Base-by-base conservation (phyloP, 2,797 vertebrate genomes). In the Hephaestus fuliginosus region DNA sequence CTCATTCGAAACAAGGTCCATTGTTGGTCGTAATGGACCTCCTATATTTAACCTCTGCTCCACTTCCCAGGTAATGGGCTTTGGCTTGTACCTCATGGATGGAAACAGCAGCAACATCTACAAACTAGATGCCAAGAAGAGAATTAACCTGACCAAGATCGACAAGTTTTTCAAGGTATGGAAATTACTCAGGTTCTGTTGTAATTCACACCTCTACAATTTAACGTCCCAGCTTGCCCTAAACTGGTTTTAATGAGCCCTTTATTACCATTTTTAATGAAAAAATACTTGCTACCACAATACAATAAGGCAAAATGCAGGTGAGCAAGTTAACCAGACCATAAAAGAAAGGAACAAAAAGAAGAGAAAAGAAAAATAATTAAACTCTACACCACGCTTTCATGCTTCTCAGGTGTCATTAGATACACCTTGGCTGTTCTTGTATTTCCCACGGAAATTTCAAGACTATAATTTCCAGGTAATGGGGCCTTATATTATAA, bases 101-200 rank as follows among this genome's bases (percentile, higher is more conserved):
- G 98, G 98, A 69, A 97, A 91, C 67, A 96, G 97, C 90, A 99
- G 98, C 94, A 99, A 98, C 93, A 98, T 99, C 91, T 99, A 99
- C 91, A 99, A 99, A 78, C 86, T 99, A 52, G 98, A 99, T 48
- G 96, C 98, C 77, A 99, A 99, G 95, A 99, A 99, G 92, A 97
- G 98, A 86, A 98, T 99, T 74, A 99, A 99, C 92, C 94, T 99
- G 89, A 95, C 95, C 62, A 99, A 97, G 93, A 99, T 99, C 14
- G 98, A 99, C 94, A 99, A 99, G 69, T 99, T 97, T 89, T 99
- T 99, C 86, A 99, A 99, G 98, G 96, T 97, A 74, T 2, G 30
- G 3, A 8, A 4, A 10, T 33, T 30, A 33, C 4, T 18, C 8
- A 33, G 2, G 15, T 33, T 11, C 4, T 58, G 18, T 36, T 68